Evolutionary conservation across 2,888 invertebrate species (phyloP).

Genomic region (Hedychridium roseum): DNA sequence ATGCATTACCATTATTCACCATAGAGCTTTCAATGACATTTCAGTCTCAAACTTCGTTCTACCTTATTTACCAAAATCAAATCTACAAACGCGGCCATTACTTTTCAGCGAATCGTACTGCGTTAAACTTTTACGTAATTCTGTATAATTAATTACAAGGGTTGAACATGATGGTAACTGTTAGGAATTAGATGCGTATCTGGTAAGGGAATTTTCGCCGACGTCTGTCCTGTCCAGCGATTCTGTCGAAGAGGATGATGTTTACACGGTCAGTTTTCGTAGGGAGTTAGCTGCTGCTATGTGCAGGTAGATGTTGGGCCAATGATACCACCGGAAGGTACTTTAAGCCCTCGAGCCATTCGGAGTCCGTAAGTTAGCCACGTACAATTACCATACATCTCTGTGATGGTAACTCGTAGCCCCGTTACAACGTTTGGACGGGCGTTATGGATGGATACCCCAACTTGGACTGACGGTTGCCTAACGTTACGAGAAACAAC

Average conservation of each 20-base stretch:
- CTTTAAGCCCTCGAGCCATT: constrained; percentile 53
- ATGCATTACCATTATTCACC: too few species aligned
- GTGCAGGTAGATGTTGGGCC: constrained; percentile 44
- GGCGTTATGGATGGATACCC: constrained; percentile 50
- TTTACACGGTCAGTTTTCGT: constrained; percentile 43
- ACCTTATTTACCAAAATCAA: too few species aligned
- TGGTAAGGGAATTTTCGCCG: too few species aligned
- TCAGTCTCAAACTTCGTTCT: too few species aligned
- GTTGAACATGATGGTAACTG: too few species aligned
- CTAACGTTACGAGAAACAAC: constrained; percentile 27
- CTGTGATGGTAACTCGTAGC: constrained; percentile 36
- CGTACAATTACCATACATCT: constrained; percentile 59
- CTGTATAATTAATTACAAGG: too few species aligned
- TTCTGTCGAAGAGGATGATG: constrained; percentile 23
- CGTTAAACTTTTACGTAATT: too few species aligned
- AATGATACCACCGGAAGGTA: constrained; percentile 53
- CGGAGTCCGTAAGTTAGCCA: constrained; percentile 56
- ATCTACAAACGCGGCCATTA: too few species aligned
- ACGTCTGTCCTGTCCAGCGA: constrained; percentile 33
- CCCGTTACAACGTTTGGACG: constrained; percentile 49
- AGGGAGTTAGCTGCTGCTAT: constrained; percentile 37
- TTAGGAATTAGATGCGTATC: too few species aligned
- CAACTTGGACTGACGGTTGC: constrained; percentile 29
- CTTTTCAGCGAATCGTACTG: too few species aligned
- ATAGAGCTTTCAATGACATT: too few species aligned